Conservation (phyloP, 2,113 vertebrate species). For the Okapia johnstoni region DNA sequence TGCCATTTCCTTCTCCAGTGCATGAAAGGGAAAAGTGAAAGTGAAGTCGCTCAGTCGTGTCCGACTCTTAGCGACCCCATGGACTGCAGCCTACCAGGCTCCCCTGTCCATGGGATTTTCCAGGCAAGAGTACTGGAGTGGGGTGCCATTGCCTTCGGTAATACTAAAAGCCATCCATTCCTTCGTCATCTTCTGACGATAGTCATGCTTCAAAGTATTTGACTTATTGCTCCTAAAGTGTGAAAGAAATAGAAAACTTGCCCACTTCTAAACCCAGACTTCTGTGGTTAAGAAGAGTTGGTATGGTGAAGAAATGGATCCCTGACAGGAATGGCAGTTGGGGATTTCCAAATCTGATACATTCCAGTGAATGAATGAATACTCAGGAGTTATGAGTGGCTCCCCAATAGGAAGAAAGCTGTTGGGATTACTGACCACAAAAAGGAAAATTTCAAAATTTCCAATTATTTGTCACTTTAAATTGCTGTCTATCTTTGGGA, state of each 20-base stretch:
- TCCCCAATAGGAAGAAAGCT: background rate
- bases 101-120: no score
- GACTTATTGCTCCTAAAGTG: background rate
- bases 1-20: no score
- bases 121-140: no score
- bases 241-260: background rate
- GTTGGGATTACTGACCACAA: slow-evolving; percentile 11
- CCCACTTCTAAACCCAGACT: background rate
- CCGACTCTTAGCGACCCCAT: no score
- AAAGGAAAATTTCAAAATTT: slow-evolving; percentile 45
- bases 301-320: background rate
- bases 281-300: background rate
- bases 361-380: background rate
- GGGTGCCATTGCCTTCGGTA: no score
- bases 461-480: slow-evolving; percentile 15
- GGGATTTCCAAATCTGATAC: slow-evolving; percentile 3
- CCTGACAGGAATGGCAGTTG: background rate
- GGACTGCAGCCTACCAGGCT: no score
- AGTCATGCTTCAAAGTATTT: background rate
- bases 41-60: no score
- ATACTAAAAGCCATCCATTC: background rate
- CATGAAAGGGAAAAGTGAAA: no score
- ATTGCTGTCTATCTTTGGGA: background rate
- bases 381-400: background rate
- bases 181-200: background rate